A percentile compares a stretch with the other conserved stretches of the same genome.
Conservation (phyloP, 2,113 vertebrate genomes). For the Cinclus cinclus region DNA sequence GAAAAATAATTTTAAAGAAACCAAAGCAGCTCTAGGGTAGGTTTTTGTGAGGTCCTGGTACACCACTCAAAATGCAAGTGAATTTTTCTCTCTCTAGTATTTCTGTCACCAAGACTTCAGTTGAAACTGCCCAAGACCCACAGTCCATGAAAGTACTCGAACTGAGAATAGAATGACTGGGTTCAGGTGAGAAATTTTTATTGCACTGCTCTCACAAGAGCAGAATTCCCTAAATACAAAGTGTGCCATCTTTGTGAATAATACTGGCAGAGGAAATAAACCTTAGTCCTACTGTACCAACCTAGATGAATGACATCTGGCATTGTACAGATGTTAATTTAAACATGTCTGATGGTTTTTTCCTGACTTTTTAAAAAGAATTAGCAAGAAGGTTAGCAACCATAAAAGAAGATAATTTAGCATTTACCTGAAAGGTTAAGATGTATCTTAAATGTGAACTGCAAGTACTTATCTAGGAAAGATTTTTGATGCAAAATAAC, state of each 20-base stretch:
- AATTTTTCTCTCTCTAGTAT: neutral
- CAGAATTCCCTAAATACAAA: neutral
- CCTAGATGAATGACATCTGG: neutral
- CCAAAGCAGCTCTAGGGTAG: neutral
- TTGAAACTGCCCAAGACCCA: neutral
- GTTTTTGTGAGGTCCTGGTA: neutral
- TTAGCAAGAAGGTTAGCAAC: neutral
- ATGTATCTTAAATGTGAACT: neutral
- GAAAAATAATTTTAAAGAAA: neutral
- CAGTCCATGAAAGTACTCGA: neutral
- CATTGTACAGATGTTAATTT: neutral
- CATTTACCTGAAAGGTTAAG: conserved; percentile 1
- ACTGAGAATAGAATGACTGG: neutral
- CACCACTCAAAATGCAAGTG: neutral
- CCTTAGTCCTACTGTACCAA: neutral
- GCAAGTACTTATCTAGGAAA: neutral
- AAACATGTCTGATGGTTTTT: neutral
- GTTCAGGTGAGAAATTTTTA: neutral
- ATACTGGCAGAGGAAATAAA: neutral
- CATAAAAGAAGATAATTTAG: neutral
- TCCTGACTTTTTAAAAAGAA: neutral
- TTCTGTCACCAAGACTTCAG: neutral
- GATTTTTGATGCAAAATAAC: neutral
- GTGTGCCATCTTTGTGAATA: neutral
- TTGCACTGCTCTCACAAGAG: neutral